Conservation (phyloP, 1,140 invertebrate genomes). For the Ceratosolen solmsi region DNA sequence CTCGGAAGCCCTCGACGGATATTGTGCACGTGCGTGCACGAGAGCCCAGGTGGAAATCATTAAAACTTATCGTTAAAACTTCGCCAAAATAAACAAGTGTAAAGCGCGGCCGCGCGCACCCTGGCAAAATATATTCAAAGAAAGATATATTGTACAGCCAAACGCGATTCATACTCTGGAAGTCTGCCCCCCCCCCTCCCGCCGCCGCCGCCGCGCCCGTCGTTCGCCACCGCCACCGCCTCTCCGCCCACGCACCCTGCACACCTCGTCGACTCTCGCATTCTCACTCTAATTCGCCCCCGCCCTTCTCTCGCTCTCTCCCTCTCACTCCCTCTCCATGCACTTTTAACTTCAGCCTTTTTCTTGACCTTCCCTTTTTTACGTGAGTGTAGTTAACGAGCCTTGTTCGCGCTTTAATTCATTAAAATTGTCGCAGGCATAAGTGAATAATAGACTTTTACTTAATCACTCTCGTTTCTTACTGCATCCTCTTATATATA, state of each 20-base stretch:
- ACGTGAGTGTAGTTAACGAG: constrained; percentile 27
- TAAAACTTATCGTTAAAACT: constrained; percentile 52
- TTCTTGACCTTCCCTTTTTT: constrained; percentile 21
- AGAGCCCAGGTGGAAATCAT: constrained; percentile 47
- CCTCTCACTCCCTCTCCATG: neutral
- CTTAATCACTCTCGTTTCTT: neutral
- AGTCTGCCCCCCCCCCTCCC: neutral
- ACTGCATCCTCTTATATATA: neutral
- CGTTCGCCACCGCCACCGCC: too few species aligned
- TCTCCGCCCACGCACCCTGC: neutral
- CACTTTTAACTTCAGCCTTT: neutral
- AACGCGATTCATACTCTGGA: constrained; percentile 7
- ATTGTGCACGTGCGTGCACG: constrained; percentile 43
- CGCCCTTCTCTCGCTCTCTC: neutral
- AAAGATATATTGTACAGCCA: constrained; percentile 12
- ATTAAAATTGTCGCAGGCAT: constrained; percentile 34
- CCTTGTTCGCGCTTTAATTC: constrained; percentile 26
- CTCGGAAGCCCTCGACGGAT: constrained; percentile 32
- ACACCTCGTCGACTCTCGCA: neutral
- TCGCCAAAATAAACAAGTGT: constrained; percentile 48
- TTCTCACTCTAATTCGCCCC: neutral
- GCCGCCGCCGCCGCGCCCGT: neutral
- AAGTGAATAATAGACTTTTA: neutral
- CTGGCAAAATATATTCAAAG: constrained; percentile 26
- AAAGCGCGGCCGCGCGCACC: constrained; percentile 10